Conservation (phyloP, 2,888 invertebrate genomes). For the Yponomeuta plumbellus region DNA sequence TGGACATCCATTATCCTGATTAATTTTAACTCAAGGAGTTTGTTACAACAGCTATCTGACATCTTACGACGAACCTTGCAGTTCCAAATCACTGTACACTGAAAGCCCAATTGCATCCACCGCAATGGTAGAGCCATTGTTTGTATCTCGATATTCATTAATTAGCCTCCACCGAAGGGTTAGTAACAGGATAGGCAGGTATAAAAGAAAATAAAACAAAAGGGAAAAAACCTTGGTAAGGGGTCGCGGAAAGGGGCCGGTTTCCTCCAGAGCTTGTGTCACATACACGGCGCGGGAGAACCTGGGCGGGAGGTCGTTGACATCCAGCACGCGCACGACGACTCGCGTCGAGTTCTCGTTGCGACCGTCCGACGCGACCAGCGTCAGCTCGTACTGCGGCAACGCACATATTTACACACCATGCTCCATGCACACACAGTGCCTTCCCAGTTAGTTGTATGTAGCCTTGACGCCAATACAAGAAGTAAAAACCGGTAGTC, state of each 20-base stretch:
- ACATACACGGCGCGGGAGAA: conserved; percentile 84
- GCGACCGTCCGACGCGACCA: conserved; percentile 92
- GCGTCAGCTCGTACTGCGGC: conserved; percentile 88
- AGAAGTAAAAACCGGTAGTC: too few species aligned
- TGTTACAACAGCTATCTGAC: too few species aligned
- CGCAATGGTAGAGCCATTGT: too few species aligned
- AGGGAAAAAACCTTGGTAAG: conserved; percentile 82
- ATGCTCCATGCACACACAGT: conserved; percentile 59
- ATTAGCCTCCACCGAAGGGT: too few species aligned
- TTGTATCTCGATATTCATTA: too few species aligned
- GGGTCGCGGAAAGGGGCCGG: conserved; percentile 81
- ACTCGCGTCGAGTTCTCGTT: conserved; percentile 92
- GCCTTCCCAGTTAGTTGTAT: background rate
- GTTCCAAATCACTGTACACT: too few species aligned
- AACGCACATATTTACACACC: conserved; percentile 61
- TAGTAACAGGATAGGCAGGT: background rate
- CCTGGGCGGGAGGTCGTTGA: conserved; percentile 92
- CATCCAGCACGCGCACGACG: conserved; percentile 88
- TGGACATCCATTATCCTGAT: too few species aligned
- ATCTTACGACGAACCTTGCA: too few species aligned
- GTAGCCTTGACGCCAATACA: too few species aligned
- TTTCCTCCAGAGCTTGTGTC: conserved; percentile 85
- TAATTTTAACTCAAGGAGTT: too few species aligned
- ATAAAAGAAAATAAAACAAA: conserved; percentile 26
- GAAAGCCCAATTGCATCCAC: too few species aligned